These are phyloP conservation scores for Drosophila algonquin DNA, from an alignment of 2,888 invertebrate genomes.

Conservation along the genomic window DNA sequence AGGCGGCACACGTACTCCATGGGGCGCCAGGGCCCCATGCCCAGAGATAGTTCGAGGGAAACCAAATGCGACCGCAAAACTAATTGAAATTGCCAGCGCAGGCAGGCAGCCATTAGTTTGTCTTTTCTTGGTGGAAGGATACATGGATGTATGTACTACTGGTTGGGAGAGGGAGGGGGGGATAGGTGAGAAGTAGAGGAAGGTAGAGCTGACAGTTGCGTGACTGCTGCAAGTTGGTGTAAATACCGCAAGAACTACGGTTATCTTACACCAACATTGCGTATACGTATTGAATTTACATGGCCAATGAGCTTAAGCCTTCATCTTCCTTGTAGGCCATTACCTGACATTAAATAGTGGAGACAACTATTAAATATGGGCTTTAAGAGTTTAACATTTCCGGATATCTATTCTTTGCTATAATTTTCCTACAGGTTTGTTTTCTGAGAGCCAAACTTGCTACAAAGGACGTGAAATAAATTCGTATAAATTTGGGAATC, in stretches of 20 bases:
- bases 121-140: neutral
- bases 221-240: conserved; percentile 10
- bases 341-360: neutral
- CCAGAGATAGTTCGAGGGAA: conserved; percentile 17
- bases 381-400: neutral
- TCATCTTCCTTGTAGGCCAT: neutral
- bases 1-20: conserved; percentile 26
- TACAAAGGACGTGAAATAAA: neutral
- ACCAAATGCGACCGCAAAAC: conserved; percentile 44
- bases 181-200: neutral
- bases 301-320: neutral
- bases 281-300: conserved; percentile 22
- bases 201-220: conserved; percentile 4
- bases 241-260: neutral
- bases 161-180: neutral
- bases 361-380: neutral
- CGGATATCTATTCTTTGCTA: neutral
- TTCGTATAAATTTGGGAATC: neutral
- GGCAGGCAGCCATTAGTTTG: conserved; percentile 42
- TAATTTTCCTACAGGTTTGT: neutral
- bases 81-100: conserved; percentile 56
- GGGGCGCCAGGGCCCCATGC: neutral
- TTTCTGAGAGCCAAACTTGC: too few species aligned
- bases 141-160: neutral
- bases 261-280: neutral